phyloP scores from a whole-genome alignment of 2,797 vertebrate genomes.

The Sebastes iracundus region DNA sequence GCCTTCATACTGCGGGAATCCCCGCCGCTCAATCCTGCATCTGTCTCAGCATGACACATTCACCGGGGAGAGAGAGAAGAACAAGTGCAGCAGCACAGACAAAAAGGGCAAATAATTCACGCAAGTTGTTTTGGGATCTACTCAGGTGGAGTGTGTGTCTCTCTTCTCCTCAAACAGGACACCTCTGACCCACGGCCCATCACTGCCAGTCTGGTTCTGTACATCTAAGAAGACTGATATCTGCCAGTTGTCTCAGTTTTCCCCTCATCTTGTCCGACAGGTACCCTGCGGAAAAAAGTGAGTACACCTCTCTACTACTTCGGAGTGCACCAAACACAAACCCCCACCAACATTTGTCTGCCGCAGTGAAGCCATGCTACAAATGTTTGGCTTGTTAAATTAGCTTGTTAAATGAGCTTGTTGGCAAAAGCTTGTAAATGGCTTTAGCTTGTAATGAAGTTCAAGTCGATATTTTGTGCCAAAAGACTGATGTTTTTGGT shows the following conservation, averaged over 20 bases:
- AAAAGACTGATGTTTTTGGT: slow-evolving; percentile 23
- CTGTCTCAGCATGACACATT: slow-evolving; percentile 3
- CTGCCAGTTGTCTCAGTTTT: background rate
- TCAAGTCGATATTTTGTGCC: slow-evolving; percentile 16
- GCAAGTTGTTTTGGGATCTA: background rate
- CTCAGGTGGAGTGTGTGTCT: background rate
- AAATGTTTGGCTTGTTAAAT: slow-evolving; percentile 5
- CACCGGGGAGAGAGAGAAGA: background rate
- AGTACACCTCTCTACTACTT: background rate
- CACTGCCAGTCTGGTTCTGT: background rate
- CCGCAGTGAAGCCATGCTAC: background rate
- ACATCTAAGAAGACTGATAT: background rate
- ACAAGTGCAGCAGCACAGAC: no score
- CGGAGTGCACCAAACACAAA: background rate
- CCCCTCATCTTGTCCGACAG: background rate
- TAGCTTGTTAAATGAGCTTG: slow-evolving; percentile 23
- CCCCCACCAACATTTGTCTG: background rate
- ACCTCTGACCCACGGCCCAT: background rate
- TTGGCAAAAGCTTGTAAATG: slow-evolving; percentile 27
- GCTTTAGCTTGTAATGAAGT: slow-evolving; percentile 32
- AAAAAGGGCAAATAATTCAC: background rate
- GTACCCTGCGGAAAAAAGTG: background rate
- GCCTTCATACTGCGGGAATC: background rate
- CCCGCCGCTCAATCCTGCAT: background rate
- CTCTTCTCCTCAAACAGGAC: background rate